Conservation (phyloP, 2,113 vertebrate genomes). For the Myotis davidii region DNA sequence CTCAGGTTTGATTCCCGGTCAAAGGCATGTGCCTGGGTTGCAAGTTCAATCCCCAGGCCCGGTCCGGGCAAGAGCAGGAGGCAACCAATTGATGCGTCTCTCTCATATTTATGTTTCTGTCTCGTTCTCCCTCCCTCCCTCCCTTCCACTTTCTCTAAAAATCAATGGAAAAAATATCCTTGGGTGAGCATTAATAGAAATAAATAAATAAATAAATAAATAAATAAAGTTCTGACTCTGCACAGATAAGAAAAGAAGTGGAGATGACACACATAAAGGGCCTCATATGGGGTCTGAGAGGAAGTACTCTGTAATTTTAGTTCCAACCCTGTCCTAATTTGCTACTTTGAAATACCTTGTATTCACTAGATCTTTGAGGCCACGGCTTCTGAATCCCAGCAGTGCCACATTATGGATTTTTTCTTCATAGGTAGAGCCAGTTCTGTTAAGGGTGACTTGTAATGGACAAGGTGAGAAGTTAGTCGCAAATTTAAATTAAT, state of each 20-base stretch:
- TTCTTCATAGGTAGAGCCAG: neutral
- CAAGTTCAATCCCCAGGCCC: no score
- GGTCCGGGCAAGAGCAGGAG: no score
- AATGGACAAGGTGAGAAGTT: neutral
- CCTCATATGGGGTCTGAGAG: neutral
- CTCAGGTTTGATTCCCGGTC: no score
- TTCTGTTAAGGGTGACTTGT: neutral
- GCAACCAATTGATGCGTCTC: no score
- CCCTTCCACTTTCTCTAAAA: no score
- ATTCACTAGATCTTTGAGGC: neutral
- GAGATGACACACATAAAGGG: neutral
- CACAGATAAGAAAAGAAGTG: neutral
- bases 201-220: no score
- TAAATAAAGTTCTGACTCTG: neutral
- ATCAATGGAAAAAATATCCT: no score
- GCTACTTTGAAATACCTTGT: neutral
- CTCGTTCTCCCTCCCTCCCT: no score
- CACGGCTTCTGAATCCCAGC: neutral
- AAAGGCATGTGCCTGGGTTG: no score
- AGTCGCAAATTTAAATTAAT: neutral
- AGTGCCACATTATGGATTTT: neutral
- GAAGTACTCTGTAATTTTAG: neutral
- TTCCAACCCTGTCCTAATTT: neutral
- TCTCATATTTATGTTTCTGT: no score
- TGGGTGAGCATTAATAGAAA: no score